Evolutionary conservation across 2,888 invertebrate genomes (phyloP).

Genomic region (Cryptocheilus praepositus): DNA sequence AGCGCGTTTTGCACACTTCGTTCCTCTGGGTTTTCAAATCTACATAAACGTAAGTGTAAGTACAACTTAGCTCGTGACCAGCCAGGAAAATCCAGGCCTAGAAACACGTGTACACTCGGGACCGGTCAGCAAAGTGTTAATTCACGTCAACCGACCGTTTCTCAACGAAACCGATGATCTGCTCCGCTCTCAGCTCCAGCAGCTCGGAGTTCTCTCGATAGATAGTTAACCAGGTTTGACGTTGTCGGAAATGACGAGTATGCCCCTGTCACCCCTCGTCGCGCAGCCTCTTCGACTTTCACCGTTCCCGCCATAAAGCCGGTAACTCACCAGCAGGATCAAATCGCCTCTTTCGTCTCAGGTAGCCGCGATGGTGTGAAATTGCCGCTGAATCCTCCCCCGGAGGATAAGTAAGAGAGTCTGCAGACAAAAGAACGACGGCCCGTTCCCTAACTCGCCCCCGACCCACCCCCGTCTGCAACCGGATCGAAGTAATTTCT

Average conservation of each 20-base stretch:
- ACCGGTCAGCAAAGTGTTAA: too few relatives aligned
- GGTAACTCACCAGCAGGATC: neutral
- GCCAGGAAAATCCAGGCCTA: too few relatives aligned
- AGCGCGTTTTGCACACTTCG: too few relatives aligned
- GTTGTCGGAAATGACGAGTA: slow-evolving; percentile 44
- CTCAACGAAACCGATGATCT: too few relatives aligned
- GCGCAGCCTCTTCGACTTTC: neutral
- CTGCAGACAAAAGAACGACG: slow-evolving; percentile 15
- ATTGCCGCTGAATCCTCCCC: slow-evolving; percentile 42
- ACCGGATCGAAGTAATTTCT: slow-evolving; percentile 51
- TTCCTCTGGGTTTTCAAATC: too few relatives aligned
- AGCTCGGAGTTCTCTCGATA: slow-evolving; percentile 19
- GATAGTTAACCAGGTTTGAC: slow-evolving; percentile 46
- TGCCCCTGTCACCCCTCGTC: neutral
- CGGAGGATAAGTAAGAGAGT: slow-evolving; percentile 3
- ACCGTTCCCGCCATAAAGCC: neutral
- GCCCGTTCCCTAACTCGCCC: too few relatives aligned
- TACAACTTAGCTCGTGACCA: too few relatives aligned
- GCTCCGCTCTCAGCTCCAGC: too few relatives aligned
- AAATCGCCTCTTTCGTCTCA: slow-evolving; percentile 1
- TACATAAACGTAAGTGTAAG: too few relatives aligned
- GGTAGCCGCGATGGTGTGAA: slow-evolving; percentile 32
- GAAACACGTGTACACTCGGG: too few relatives aligned
- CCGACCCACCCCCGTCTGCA: neutral
- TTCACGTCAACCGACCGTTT: too few relatives aligned